Evolutionary conservation across 2,113 vertebrate genomes (phyloP), one percentile per base, ranked within the genome.

Genomic region (Otolemur garnettii): DNA sequence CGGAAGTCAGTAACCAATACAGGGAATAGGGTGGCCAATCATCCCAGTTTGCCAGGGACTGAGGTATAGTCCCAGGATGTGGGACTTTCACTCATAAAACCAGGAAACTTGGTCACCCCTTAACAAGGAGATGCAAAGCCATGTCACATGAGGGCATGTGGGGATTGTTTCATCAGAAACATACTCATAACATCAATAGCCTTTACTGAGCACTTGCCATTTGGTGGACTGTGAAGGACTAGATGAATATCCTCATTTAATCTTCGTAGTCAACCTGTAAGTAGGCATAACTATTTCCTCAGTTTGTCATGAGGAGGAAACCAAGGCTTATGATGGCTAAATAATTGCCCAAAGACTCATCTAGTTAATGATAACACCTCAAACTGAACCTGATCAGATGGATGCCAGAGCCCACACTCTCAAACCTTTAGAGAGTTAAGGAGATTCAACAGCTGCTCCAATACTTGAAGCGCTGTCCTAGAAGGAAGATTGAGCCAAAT

Each of bases 11-110:
- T 33, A 75, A 30, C 3, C 50, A 50, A 10, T 7, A 24, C 17
- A 14, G 24, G n/a, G 42, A 30, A 15, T 8, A 62, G 7, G 0
- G 1, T 69, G 22, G 19, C 18, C 10, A 45, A 0, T 21, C 18
- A 0, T 21, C 12, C 33, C 15, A 15, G 57, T 50, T 28, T 83
- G 4, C 6, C 35, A 33, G 18, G 11, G 42, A 15, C 3, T 66
- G 28, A 50, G 35, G 30, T 33, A 79, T 9, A 57, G 11, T 60
- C 17, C 59, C 11, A 24, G 57, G 18, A 72, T 71, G 4, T 50
- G 11, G 38, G 64, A 30, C 28, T 35, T 85, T 26, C 14, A 33
- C 26, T 72, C 80, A 68, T 35, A 88, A 93, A 75, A 45, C n/a
- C 38, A 66, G 24, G 38, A 81, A 88, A 26, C 18, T 13, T 55